A percentile compares a stretch with the other conserved stretches of the same genome.
Evolutionary conservation across 2,888 invertebrate species (phyloP).

Genomic region (Corythucha ciliata): DNA sequence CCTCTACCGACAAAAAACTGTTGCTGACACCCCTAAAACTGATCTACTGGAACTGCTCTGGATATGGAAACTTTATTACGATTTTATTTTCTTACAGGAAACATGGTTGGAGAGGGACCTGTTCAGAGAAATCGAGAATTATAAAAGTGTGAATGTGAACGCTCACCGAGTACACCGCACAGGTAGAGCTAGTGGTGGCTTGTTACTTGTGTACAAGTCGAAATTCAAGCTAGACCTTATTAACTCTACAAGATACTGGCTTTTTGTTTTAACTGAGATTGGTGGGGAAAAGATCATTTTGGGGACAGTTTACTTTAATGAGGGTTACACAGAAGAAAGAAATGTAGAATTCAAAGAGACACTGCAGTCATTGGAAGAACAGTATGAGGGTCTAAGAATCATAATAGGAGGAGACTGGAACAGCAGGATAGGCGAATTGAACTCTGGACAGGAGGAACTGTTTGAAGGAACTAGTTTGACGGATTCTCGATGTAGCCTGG

Average conservation of each 20-base stretch:
- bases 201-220: background rate
- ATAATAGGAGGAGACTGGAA: slow-evolving; percentile 18
- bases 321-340: slow-evolving; percentile 4
- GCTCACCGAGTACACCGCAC: background rate
- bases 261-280: slow-evolving; percentile 11
- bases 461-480: slow-evolving; percentile 1
- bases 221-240: background rate
- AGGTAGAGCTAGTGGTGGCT: slow-evolving; percentile 12
- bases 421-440: slow-evolving; percentile 2
- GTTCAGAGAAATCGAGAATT: no score
- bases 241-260: background rate
- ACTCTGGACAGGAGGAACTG: background rate
- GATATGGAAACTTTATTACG: no score
- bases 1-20: slow-evolving; percentile 4
- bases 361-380: background rate
- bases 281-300: background rate
- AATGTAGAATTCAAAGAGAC: background rate
- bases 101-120: slow-evolving; percentile 3
- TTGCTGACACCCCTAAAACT: background rate
- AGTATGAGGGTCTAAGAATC: background rate
- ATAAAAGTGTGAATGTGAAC: background rate
- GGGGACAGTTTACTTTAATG: slow-evolving; percentile 14
- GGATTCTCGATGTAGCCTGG: background rate
- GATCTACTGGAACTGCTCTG: no score
- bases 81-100: slow-evolving; percentile 10